These are phyloP conservation scores for Parapristionchus giblindavisi DNA, from an alignment of 2,888 invertebrate species.

Conservation along the genomic window DNA sequence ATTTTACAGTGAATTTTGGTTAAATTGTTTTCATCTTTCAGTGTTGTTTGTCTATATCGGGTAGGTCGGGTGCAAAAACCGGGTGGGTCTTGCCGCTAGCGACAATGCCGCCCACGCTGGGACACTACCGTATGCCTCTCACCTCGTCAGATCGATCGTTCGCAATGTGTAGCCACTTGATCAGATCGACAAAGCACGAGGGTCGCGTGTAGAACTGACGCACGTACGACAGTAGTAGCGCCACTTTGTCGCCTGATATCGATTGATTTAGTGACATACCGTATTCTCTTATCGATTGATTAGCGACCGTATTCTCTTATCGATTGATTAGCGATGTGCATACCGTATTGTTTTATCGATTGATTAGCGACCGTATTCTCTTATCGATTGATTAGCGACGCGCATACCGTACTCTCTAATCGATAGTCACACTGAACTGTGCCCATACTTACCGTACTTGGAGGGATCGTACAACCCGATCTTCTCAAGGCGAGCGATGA, in stretches of 20 bases:
- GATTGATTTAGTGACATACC: not conserved
- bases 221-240: slow-evolving; percentile 81
- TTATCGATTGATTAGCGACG: too few relatives aligned
- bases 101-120: not conserved
- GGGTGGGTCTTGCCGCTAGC: not conserved
- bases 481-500: slow-evolving; percentile 7
- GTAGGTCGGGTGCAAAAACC: not conserved
- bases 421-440: not conserved
- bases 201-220: slow-evolving; percentile 84
- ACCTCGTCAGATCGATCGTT: slow-evolving; percentile 61
- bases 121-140: slow-evolving; percentile 23
- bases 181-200: slow-evolving; percentile 85
- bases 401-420: not conserved
- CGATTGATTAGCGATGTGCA: too few relatives aligned
- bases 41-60: not conserved
- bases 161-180: slow-evolving; percentile 79
- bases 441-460: slow-evolving; percentile 31
- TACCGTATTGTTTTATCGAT: not conserved
- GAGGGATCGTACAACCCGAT: not conserved
- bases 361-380: not conserved
- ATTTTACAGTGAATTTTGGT: not conserved
- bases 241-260: slow-evolving; percentile 65
- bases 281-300: not conserved
- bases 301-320: not conserved
- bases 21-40: not conserved